Evolutionary conservation across 2,888 invertebrate genomes (phyloP).

Genomic region (Cephus runcator): DNA sequence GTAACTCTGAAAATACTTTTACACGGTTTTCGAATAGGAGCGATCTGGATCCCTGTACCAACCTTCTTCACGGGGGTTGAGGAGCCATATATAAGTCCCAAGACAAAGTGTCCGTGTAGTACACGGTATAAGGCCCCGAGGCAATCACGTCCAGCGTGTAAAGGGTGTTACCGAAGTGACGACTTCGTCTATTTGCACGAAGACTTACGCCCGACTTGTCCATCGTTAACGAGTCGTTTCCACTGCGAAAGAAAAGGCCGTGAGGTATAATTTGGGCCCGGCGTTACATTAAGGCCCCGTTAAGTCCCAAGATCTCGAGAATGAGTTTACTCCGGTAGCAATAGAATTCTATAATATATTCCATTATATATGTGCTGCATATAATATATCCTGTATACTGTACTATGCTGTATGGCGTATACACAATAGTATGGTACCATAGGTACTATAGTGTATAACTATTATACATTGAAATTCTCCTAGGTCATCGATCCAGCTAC

Average conservation of each 20-base stretch:
- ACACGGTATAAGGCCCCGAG: not conserved
- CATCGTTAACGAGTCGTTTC: not conserved
- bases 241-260: not conserved
- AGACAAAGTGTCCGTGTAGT: slow-evolving; percentile 1
- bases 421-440: not conserved
- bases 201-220: not conserved
- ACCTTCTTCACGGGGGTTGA: not conserved
- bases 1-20: slow-evolving; percentile 8
- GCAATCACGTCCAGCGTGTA: not conserved
- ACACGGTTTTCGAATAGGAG: not conserved
- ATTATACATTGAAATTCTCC: not conserved
- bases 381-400: not conserved
- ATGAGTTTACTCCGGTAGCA: not conserved
- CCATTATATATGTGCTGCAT: not conserved
- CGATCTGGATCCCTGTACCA: not conserved
- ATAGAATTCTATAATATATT: not conserved
- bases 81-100: not conserved
- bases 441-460: not conserved
- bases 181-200: not conserved
- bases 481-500: not conserved
- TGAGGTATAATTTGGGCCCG: not conserved
- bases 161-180: not conserved
- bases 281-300: not conserved
- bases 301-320: not conserved
- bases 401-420: not conserved